phyloP scores from a whole-genome alignment of 64 coral and sea anemone genomes.

The Montipora capricornis region DNA sequence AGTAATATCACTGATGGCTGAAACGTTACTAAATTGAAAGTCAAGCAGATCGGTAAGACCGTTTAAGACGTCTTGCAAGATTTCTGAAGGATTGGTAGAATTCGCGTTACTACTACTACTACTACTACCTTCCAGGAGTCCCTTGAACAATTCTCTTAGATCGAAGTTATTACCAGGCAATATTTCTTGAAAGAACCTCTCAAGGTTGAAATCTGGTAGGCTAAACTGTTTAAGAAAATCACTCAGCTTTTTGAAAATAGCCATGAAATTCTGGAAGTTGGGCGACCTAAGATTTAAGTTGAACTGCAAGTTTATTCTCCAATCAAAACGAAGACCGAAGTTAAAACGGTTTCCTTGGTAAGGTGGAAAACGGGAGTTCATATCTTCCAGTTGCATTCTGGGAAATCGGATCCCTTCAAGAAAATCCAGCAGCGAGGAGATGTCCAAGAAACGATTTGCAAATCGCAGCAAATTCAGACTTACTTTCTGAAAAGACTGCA shows the following conservation, averaged over 20 bases:
- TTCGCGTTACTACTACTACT: background rate
- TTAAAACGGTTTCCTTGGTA: slow-evolving; percentile 32
- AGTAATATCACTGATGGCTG: slow-evolving; percentile 68
- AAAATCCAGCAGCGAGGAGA: slow-evolving; percentile 70
- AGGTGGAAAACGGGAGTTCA: slow-evolving; percentile 41
- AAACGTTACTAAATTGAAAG: slow-evolving; percentile 61
- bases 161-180: slow-evolving; percentile 68
- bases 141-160: slow-evolving; percentile 38
- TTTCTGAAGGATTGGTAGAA: slow-evolving; percentile 43
- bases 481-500: slow-evolving; percentile 76
- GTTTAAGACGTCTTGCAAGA: slow-evolving; percentile 60
- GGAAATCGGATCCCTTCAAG: slow-evolving; percentile 71
- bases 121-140: slow-evolving; percentile 29
- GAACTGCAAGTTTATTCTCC: slow-evolving; percentile 82
- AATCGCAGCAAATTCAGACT: slow-evolving; percentile 71
- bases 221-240: slow-evolving; percentile 77
- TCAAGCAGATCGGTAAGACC: slow-evolving; percentile 61
- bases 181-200: slow-evolving; percentile 72
- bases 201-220: slow-evolving; percentile 70
- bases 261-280: slow-evolving; percentile 66
- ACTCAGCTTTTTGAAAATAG: slow-evolving; percentile 48
- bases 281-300: slow-evolving; percentile 73
- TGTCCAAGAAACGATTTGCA: slow-evolving; percentile 83
- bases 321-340: slow-evolving; percentile 94
- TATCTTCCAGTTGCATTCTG: slow-evolving; percentile 26